Percentiles rank a stretch among this genome's conserved stretches.
These are phyloP conservation scores for Polyploca ridens DNA, from an alignment of 2,888 invertebrate species.

Conservation along the genomic window DNA sequence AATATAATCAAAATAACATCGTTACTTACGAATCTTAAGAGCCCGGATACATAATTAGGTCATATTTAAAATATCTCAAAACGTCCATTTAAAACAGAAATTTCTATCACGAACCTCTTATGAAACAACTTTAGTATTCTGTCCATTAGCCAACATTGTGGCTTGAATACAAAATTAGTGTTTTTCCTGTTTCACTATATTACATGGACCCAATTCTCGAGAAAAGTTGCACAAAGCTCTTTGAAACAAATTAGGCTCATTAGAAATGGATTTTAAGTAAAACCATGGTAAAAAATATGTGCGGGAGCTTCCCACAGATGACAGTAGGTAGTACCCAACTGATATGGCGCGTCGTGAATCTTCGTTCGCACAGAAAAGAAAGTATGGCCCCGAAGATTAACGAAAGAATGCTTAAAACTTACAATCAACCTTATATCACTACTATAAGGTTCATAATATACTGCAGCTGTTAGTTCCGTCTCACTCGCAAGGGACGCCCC, in stretches of 20 bases:
- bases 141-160: slow-evolving; percentile 6
- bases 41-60: not conserved
- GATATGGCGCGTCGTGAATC: no score
- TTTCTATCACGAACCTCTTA: not conserved
- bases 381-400: no score
- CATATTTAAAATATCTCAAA: not conserved
- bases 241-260: no score
- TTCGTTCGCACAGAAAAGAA: no score
- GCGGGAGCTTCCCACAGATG: no score
- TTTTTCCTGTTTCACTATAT: not conserved
- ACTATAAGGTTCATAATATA: no score
- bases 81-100: not conserved
- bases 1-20: not conserved
- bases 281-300: no score
- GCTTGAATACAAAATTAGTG: slow-evolving; percentile 12
- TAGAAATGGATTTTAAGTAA: not conserved
- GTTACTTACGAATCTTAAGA: not conserved
- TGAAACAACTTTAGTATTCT: not conserved
- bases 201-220: not conserved
- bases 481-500: no score
- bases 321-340: no score
- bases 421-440: no score
- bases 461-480: no score
- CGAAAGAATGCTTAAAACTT: no score
- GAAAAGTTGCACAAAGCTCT: not conserved